A percentile compares a stretch with the other conserved stretches of the same genome.
phyloP scores from a whole-genome alignment of 2,888 invertebrate genomes.

The Altica lythri region DNA sequence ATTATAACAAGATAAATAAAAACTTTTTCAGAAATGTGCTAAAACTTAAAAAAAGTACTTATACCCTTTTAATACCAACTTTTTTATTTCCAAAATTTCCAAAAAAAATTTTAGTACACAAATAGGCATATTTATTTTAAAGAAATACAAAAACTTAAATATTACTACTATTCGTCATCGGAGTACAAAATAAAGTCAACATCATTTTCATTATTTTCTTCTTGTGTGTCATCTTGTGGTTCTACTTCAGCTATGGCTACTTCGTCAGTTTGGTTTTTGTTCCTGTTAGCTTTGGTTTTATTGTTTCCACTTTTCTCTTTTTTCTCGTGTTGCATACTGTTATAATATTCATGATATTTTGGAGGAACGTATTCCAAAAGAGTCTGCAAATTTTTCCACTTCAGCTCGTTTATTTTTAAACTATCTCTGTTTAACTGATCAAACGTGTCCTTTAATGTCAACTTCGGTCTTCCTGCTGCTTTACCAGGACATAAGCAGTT shows the following conservation, averaged over 20 bases:
- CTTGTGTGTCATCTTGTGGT: no score
- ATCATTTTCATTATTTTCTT: conserved; percentile 7
- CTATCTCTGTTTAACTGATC: no score
- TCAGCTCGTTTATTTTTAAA: no score
- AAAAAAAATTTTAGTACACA: not conserved
- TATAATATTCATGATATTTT: not conserved
- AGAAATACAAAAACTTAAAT: conserved; percentile 1
- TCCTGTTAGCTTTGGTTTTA: conserved; percentile 6
- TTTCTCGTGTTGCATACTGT: no score
- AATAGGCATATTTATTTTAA: not conserved
- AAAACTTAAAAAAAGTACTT: not conserved
- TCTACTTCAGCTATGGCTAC: not conserved
- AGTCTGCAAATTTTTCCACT: no score
- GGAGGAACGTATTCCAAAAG: conserved; percentile 3
- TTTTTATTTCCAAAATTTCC: not conserved
- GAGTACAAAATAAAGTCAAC: conserved; percentile 3
- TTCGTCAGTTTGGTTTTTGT: conserved; percentile 3
- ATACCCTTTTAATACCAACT: not conserved
- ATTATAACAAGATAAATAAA: not conserved
- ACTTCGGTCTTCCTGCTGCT: no score
- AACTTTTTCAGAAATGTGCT: not conserved
- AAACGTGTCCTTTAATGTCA: not conserved
- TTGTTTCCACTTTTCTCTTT: conserved; percentile 3
- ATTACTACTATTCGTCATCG: not conserved
- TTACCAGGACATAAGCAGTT: not conserved